phyloP scores from a whole-genome alignment of 2,888 invertebrate genomes.

The Tetranychus truncatus region DNA sequence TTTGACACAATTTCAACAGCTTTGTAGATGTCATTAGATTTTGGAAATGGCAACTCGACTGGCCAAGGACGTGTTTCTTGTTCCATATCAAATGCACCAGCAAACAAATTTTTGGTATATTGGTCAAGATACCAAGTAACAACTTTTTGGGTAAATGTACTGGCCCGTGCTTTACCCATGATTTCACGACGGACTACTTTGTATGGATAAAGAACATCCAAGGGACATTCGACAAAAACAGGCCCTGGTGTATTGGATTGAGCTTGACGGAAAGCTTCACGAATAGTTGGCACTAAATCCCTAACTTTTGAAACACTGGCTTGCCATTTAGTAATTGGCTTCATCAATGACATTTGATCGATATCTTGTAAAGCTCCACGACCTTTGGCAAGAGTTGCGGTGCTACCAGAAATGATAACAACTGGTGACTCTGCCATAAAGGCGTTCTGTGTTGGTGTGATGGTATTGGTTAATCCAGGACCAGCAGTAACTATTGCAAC shows the following conservation, averaged over 20 bases:
- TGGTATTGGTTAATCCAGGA: slow-evolving; percentile 42
- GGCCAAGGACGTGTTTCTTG: slow-evolving; percentile 34
- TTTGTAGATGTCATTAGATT: slow-evolving; percentile 30
- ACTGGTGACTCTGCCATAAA: slow-evolving; percentile 46
- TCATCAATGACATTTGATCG: slow-evolving; percentile 42
- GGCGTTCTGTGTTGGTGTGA: slow-evolving; percentile 45
- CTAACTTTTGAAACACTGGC: slow-evolving; percentile 38
- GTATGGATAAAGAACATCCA: slow-evolving; percentile 42
- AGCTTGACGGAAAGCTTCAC: slow-evolving; percentile 38
- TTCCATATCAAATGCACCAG: slow-evolving; percentile 36
- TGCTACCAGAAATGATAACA: slow-evolving; percentile 41
- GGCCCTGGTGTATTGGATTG: slow-evolving; percentile 42
- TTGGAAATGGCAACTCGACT: slow-evolving; percentile 34
- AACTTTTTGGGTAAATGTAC: slow-evolving; percentile 29
- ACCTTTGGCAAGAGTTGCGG: slow-evolving; percentile 41
- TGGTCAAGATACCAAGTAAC: slow-evolving; percentile 33
- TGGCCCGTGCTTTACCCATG: slow-evolving; percentile 25
- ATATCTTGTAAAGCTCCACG: slow-evolving; percentile 43
- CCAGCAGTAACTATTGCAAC: slow-evolving; percentile 44
- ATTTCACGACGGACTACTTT: slow-evolving; percentile 34
- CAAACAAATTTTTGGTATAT: slow-evolving; percentile 38
- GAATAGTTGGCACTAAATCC: slow-evolving; percentile 39
- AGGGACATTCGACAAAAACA: slow-evolving; percentile 44
- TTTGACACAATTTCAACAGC: slow-evolving; percentile 33
- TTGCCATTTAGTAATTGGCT: slow-evolving; percentile 41